These are phyloP conservation scores for Steinernema feltiae DNA, from an alignment of 1,140 invertebrate species.

Conservation along the genomic window DNA sequence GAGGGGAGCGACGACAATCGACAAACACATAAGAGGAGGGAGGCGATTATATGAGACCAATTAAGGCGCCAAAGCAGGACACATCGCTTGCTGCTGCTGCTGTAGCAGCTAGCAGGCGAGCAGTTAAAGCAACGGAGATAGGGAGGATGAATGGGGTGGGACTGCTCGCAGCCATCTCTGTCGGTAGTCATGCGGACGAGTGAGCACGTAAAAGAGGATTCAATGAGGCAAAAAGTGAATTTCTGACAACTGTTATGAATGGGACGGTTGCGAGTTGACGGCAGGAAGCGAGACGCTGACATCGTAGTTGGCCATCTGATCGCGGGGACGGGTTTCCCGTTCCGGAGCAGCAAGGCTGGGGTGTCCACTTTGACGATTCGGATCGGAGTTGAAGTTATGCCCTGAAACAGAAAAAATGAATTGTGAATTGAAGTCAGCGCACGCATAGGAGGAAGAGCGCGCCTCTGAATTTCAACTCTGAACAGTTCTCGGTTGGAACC, in stretches of 20 bases:
- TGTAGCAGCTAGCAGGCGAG: not conserved
- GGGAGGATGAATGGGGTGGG: no score
- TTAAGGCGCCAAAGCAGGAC: not conserved
- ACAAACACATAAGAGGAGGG: not conserved
- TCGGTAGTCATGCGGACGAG: not conserved
- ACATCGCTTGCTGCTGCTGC: not conserved
- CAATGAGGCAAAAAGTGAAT: not conserved
- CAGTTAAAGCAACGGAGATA: no score
- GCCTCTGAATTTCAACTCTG: no score
- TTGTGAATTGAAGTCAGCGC: no score
- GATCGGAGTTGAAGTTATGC: not conserved
- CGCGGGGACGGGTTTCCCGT: conserved; percentile 1
- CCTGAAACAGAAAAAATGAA: not conserved
- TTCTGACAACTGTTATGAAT: not conserved
- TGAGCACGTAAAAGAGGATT: not conserved
- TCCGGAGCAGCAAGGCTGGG: not conserved
- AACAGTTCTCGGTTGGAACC: no score
- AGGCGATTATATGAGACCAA: not conserved
- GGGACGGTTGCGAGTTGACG: not conserved
- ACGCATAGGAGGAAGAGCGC: no score
- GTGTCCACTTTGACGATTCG: conserved; percentile 8
- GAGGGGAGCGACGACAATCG: no score
- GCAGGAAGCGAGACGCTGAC: not conserved
- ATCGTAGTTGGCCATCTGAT: conserved; percentile 9
- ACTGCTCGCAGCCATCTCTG: no score